Conservation (phyloP, 2,888 invertebrate genomes). For the Villa cingulata region DNA sequence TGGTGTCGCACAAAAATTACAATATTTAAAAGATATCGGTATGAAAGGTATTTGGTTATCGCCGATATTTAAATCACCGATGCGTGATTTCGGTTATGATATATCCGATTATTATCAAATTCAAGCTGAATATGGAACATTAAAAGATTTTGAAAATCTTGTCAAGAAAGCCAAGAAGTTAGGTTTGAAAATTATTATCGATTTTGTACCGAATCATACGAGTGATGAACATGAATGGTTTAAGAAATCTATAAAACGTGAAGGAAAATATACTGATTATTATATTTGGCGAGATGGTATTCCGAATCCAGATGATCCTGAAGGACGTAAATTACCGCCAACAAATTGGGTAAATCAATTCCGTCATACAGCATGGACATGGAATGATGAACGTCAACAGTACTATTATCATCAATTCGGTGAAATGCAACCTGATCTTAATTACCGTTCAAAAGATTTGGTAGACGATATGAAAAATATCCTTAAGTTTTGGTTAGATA, state of each 20-base stretch:
- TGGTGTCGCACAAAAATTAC: slow-evolving; percentile 43
- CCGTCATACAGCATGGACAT: slow-evolving; percentile 48
- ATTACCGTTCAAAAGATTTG: slow-evolving; percentile 42
- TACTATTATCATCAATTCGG: slow-evolving; percentile 53
- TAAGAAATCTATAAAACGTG: slow-evolving; percentile 45
- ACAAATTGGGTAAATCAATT: slow-evolving; percentile 41
- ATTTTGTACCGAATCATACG: slow-evolving; percentile 45
- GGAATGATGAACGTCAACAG: slow-evolving; percentile 40
- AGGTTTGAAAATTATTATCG: slow-evolving; percentile 38
- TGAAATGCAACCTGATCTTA: slow-evolving; percentile 49
- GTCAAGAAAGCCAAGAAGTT: slow-evolving; percentile 38
- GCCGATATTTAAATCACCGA: slow-evolving; percentile 49
- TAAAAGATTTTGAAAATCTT: slow-evolving; percentile 53
- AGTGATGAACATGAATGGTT: slow-evolving; percentile 77
- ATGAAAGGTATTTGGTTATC: slow-evolving; percentile 56
- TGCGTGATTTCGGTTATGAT: slow-evolving; percentile 69
- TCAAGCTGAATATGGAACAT: slow-evolving; percentile 54
- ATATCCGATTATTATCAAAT: slow-evolving; percentile 53
- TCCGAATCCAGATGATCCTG: slow-evolving; percentile 28
- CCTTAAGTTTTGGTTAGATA: slow-evolving; percentile 50
- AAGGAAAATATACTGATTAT: slow-evolving; percentile 52
- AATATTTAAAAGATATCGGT: slow-evolving; percentile 52
- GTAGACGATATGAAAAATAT: slow-evolving; percentile 41
- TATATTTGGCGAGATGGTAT: slow-evolving; percentile 54
- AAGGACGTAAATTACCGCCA: slow-evolving; percentile 34